Evolutionary conservation across 2,113 vertebrate species (phyloP).

Genomic region (Anguilla rostrata): DNA sequence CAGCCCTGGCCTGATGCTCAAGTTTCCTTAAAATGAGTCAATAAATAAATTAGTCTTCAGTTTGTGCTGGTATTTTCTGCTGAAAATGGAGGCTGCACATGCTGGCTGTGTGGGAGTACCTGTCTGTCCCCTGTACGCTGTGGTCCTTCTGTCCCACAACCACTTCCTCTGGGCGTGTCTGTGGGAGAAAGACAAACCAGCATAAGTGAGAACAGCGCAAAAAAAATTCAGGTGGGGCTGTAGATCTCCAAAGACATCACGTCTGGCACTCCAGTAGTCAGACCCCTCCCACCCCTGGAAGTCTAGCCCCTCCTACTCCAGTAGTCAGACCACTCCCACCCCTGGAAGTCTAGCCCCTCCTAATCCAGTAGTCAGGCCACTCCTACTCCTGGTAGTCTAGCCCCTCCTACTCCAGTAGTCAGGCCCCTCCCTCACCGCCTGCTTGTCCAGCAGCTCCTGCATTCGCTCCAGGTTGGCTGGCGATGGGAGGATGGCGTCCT

Average conservation of each 20-base stretch:
- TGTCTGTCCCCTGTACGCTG: not conserved
- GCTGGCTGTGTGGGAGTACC: not conserved
- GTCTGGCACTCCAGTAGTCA: not conserved
- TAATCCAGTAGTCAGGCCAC: no score
- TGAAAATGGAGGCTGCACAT: no score
- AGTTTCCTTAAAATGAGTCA: no score
- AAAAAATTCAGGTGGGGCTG: not conserved
- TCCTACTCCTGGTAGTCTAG: not conserved
- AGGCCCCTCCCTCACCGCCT: not conserved
- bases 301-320: not conserved
- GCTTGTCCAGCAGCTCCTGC: slow-evolving; percentile 24
- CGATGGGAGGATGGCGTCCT: slow-evolving; percentile 36
- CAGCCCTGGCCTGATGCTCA: no score
- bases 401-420: not conserved
- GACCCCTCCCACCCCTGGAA: not conserved
- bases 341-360: not conserved
- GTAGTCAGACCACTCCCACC: not conserved
- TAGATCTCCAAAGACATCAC: no score
- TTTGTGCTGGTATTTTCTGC: no score
- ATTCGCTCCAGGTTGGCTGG: slow-evolving; percentile 45
- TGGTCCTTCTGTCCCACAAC: not conserved
- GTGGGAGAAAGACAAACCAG: not conserved
- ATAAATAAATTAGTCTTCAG: no score
- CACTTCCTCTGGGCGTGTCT: not conserved
- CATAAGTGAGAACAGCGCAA: not conserved